Conservation (phyloP, 2,888 invertebrate species). For the Drosophila birchii region DNA sequence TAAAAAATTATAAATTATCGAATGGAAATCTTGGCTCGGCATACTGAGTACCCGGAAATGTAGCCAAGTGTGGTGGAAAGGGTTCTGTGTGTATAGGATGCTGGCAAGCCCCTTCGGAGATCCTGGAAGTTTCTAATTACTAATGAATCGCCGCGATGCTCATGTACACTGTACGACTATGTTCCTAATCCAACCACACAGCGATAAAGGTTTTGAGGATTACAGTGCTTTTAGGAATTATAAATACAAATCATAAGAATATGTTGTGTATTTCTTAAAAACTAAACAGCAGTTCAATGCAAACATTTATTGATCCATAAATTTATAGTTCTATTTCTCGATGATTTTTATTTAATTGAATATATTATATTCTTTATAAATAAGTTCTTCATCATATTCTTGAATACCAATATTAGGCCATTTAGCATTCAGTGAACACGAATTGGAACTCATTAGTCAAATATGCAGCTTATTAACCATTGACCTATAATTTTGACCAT, state of each 20-base stretch:
- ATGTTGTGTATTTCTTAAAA: no score
- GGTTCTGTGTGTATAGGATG: background rate
- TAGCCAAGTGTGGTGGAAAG: background rate
- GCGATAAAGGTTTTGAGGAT: no score
- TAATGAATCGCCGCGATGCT: background rate
- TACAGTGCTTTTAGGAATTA: background rate
- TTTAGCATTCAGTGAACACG: background rate
- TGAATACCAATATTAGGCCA: background rate
- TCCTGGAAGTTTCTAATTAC: slow-evolving; percentile 7
- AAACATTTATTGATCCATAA: background rate
- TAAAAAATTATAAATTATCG: slow-evolving; percentile 37
- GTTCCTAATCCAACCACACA: background rate
- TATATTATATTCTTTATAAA: background rate
- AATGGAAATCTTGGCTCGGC: slow-evolving; percentile 10
- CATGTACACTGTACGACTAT: background rate
- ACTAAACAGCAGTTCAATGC: no score
- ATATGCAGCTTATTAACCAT: no score
- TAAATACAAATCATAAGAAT: background rate
- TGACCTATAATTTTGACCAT: background rate
- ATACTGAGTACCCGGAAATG: background rate
- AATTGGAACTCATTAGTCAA: background rate
- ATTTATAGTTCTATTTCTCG: background rate
- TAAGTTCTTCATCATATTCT: background rate
- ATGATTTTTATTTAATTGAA: background rate
- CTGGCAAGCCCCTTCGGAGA: background rate